Percentiles rank a stretch among this genome's conserved stretches.
These are phyloP conservation scores for Actinia equina DNA, from an alignment of 64 coral and sea anemone genomes.

Conservation along the genomic window DNA sequence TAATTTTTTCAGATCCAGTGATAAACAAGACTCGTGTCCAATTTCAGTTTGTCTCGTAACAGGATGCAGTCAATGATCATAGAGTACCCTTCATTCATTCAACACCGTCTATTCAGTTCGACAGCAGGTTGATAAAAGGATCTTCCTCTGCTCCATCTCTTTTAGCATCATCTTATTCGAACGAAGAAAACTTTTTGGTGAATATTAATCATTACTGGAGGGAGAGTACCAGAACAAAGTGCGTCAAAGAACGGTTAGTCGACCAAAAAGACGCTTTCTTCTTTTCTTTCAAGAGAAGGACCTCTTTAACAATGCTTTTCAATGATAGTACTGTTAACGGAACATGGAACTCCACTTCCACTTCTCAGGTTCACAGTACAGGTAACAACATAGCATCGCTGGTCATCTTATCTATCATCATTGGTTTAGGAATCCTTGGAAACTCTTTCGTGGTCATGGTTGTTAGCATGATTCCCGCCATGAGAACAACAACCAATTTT, in stretches of 20 bases:
- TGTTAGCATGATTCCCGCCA: constrained; percentile 17
- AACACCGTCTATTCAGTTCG: not conserved
- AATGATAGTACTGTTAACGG: not conserved
- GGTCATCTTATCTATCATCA: constrained; percentile 14
- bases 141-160: too few relatives aligned
- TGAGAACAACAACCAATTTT: constrained; percentile 62
- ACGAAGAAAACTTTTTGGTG: too few relatives aligned
- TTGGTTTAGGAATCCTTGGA: constrained; percentile 32
- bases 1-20: not conserved
- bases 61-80: too few relatives aligned
- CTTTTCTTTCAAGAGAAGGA: too few relatives aligned
- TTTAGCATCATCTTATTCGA: too few relatives aligned
- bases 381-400: not conserved
- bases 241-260: too few relatives aligned
- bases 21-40: not conserved
- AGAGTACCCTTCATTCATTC: too few relatives aligned
- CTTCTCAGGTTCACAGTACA: not conserved
- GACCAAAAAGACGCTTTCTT: not conserved
- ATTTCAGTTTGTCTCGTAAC: too few relatives aligned
- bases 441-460: constrained; percentile 48
- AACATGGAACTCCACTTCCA: not conserved
- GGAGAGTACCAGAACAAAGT: not conserved
- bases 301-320: not conserved
- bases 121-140: not conserved
- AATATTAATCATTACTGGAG: not conserved